phyloP scores from a whole-genome alignment of 2,113 vertebrate genomes.

The Phasianus colchicus region DNA sequence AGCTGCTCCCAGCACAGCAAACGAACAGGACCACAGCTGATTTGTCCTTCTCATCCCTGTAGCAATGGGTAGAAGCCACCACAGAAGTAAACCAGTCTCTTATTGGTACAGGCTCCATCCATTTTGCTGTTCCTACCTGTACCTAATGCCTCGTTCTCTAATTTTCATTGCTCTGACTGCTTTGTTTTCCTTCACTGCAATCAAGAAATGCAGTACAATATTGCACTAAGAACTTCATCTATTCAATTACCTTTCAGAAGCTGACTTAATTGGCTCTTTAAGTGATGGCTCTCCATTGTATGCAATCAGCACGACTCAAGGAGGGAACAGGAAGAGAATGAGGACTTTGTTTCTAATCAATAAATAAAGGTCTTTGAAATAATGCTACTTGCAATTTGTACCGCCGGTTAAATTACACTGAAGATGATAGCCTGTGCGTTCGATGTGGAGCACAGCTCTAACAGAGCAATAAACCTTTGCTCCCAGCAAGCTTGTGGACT shows the following conservation, averaged over 20 bases:
- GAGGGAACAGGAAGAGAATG: conserved; percentile 57
- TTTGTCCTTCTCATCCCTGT: neutral
- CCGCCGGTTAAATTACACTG: neutral
- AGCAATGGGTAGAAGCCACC: neutral
- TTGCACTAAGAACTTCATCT: conserved; percentile 62
- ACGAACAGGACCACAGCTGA: neutral
- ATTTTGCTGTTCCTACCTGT: neutral
- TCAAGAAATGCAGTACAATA: conserved; percentile 63
- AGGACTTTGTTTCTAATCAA: conserved; percentile 68
- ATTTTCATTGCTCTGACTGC: neutral
- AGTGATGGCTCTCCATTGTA: conserved; percentile 66
- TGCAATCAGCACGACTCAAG: conserved; percentile 66
- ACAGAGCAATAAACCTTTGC: neutral
- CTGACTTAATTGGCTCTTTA: conserved; percentile 68
- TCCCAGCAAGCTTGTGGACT: neutral
- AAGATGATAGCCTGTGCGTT: neutral
- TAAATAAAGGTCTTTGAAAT: conserved; percentile 67
- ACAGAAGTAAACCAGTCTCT: neutral
- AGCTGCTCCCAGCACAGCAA: neutral
- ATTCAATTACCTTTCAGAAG: conserved; percentile 68
- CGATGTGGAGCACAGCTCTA: neutral
- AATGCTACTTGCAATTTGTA: conserved; percentile 59
- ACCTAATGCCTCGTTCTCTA: conserved; percentile 7
- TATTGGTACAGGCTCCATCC: neutral
- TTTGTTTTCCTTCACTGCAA: conserved; percentile 53